A percentile compares a stretch with the other conserved stretches of the same genome.
These are phyloP conservation scores for Creontiades dilutus DNA, from an alignment of 2,888 invertebrate species.

Conservation along the genomic window DNA sequence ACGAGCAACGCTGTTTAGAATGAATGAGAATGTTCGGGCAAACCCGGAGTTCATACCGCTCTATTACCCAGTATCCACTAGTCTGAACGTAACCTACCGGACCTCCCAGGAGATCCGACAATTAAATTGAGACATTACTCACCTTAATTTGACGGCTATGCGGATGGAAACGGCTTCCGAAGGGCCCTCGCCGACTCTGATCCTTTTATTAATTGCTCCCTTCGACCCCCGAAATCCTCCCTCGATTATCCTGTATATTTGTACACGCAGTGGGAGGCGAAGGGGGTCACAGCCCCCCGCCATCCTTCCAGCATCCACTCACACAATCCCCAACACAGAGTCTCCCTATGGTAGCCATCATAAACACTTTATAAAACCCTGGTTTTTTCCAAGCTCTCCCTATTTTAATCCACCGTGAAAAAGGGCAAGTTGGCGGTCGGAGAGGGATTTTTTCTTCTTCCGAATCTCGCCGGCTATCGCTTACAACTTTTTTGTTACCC, in stretches of 20 bases:
- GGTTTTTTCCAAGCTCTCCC: not conserved
- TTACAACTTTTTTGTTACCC: not conserved
- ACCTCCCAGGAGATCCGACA: not conserved
- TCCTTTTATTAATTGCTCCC: conserved; percentile 16
- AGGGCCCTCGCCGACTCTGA: not conserved
- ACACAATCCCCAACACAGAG: not conserved
- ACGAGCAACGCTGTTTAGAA: too few relatives aligned
- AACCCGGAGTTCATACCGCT: too few relatives aligned
- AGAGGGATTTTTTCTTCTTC: not conserved
- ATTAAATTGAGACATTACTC: conserved; percentile 27
- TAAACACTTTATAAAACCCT: conserved; percentile 16
- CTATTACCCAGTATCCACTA: too few relatives aligned
- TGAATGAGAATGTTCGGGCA: too few relatives aligned
- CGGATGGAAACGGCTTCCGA: conserved; percentile 6
- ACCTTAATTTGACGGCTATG: not conserved
- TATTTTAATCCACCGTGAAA: conserved; percentile 10
- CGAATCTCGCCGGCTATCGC: not conserved
- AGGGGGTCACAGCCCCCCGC: too few relatives aligned
- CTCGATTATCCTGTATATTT: not conserved
- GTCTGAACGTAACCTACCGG: not conserved
- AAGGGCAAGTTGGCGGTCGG: conserved; percentile 2
- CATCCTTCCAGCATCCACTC: not conserved
- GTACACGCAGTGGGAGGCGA: not conserved
- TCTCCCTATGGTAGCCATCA: not conserved
- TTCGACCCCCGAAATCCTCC: not conserved